phyloP scores from a whole-genome alignment of 2,888 invertebrate genomes.

The Thumatha senex region DNA sequence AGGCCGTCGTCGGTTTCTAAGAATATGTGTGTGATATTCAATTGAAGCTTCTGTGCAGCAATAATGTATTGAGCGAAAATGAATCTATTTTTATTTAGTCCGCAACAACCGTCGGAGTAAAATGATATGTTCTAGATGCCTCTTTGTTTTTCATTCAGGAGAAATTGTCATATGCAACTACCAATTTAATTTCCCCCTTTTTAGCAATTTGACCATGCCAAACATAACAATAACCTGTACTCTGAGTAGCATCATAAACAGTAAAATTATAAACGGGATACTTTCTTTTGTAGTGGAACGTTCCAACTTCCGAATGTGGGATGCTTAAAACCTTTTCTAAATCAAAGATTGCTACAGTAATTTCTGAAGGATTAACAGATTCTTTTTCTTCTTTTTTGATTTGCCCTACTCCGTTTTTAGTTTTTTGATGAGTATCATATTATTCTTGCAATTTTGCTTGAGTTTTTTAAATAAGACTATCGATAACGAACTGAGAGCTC shows the following conservation, averaged over 20 bases:
- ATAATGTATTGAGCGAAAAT: slow-evolving; percentile 11
- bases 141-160: slow-evolving; percentile 5
- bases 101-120: slow-evolving; percentile 14
- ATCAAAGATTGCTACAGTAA: no score
- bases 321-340: slow-evolving; percentile 1
- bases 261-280: no score
- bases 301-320: slow-evolving; percentile 2
- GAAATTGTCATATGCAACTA: slow-evolving; percentile 12
- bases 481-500: no score
- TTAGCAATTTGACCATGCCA: slow-evolving; percentile 15
- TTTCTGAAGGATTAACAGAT: no score
- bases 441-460: no score
- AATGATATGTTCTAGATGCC: slow-evolving; percentile 10
- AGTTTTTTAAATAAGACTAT: no score
- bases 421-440: no score
- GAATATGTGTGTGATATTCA: slow-evolving; percentile 13
- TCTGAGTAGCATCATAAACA: background rate
- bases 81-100: slow-evolving; percentile 14
- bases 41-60: slow-evolving; percentile 7
- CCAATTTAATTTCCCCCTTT: slow-evolving; percentile 10
- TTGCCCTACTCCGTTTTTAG: background rate
- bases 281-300: slow-evolving; percentile 2
- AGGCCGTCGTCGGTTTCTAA: slow-evolving; percentile 14
- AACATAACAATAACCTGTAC: slow-evolving; percentile 6
- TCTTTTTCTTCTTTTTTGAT: no score